These are phyloP conservation scores for Epinotia nisella DNA, from an alignment of 2,888 invertebrate genomes.

Conservation along the genomic window DNA sequence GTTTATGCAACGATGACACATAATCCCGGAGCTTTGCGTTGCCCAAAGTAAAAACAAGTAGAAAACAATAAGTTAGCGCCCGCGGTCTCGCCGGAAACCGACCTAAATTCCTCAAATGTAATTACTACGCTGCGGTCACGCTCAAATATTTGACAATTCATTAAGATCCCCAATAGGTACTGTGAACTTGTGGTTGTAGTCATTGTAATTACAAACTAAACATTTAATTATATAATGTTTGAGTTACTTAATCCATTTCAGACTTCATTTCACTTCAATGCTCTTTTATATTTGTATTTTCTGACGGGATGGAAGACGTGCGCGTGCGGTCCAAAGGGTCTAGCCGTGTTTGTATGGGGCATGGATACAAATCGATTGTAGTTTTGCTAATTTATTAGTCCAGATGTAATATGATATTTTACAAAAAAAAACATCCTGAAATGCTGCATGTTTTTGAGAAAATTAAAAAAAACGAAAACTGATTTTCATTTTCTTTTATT, in stretches of 20 bases:
- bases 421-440: no score
- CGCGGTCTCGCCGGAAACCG: slow-evolving; percentile 48
- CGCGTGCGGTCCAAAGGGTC: no score
- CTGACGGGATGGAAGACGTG: neutral
- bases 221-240: neutral
- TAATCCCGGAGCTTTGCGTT: neutral
- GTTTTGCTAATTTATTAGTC: no score
- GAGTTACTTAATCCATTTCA: neutral
- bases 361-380: no score
- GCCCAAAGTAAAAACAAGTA: slow-evolving; percentile 7
- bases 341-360: no score
- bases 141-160: slow-evolving; percentile 48
- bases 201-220: slow-evolving; percentile 16
- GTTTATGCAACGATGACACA: no score
- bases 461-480: no score
- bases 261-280: neutral
- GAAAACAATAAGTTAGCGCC: slow-evolving; percentile 22
- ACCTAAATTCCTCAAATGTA: slow-evolving; percentile 49
- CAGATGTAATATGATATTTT: no score
- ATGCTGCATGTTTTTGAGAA: no score
- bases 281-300: neutral
- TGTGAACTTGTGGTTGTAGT: slow-evolving; percentile 10
- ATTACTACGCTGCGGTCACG: slow-evolving; percentile 46
- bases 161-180: slow-evolving; percentile 47
- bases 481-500: no score